These are phyloP conservation scores for Amphipyra tragopoginis DNA, from an alignment of 2,888 invertebrate genomes.

Conservation along the genomic window DNA sequence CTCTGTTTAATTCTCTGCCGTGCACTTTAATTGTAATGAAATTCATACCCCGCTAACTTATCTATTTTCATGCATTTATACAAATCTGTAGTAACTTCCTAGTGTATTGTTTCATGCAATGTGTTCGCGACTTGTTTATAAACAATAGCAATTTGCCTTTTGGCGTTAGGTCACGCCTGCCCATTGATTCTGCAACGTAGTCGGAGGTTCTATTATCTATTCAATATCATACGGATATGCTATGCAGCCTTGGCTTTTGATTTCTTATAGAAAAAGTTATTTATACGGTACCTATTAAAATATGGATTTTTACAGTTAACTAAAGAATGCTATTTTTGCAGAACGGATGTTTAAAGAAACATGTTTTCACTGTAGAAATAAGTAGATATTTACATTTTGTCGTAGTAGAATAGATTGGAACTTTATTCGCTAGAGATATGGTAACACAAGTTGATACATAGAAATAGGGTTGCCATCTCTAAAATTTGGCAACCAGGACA, in stretches of 20 bases:
- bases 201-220: slow-evolving; percentile 64
- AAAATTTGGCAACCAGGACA: too few relatives aligned
- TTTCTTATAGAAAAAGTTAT: slow-evolving; percentile 5
- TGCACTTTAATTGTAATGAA: slow-evolving; percentile 31
- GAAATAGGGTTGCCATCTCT: too few relatives aligned
- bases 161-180: slow-evolving; percentile 79
- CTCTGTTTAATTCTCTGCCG: slow-evolving; percentile 4
- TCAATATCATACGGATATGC: slow-evolving; percentile 47
- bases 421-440: too few relatives aligned
- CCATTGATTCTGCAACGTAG: slow-evolving; percentile 72
- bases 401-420: too few relatives aligned
- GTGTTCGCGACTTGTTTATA: slow-evolving; percentile 79
- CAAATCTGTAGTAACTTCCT: slow-evolving; percentile 76
- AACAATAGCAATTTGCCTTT: slow-evolving; percentile 83
- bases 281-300: slow-evolving; percentile 9
- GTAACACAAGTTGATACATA: too few relatives aligned
- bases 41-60: slow-evolving; percentile 33
- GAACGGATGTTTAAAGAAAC: too few relatives aligned
- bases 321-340: too few relatives aligned
- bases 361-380: too few relatives aligned
- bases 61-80: slow-evolving; percentile 61
- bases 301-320: not conserved
- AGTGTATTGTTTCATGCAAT: slow-evolving; percentile 79
- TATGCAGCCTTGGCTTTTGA: slow-evolving; percentile 9
- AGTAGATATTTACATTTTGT: too few relatives aligned